Evolutionary conservation across 2,797 vertebrate genomes (phyloP), one percentile per base, ranked within the genome.

Genomic region (Chromobotia macracanthus): DNA sequence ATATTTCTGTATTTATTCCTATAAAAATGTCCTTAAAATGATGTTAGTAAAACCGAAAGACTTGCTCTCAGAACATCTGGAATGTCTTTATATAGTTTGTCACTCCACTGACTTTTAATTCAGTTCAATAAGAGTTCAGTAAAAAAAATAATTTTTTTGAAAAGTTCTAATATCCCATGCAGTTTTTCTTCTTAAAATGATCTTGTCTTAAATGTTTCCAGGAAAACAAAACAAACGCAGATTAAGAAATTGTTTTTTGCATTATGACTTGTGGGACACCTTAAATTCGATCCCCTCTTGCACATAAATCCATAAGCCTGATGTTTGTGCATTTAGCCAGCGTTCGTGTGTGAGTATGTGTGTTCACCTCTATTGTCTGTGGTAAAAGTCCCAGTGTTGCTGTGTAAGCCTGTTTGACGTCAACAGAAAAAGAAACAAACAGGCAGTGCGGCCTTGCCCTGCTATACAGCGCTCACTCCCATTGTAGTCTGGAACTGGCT

Each of bases 351-450:
- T 31, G 70, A 46, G 48, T 63, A 41, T 71, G 69, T 75, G 46
- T 44, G 48, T 82, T 50, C 50, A 68, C 65, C 25, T 0, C 82
- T 67, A 85, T 82, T 85, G 85, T 87, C 74, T 82, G 56, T 41
- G 67, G 79, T 63, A 76, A 77, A 79, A 68, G 75, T 82, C 67
- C 60, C 82, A 53, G 68, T 81, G 82, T 67, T 77, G 58, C 77
- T 70, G 71, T 72, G 83, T 78, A 66, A 72, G 80, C 50, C 58
- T 73, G 58, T 77, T 89, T 90, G 89, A 92, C 85, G 87, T 83
- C 87, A 89, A 87, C 85, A 86, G 74, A 72, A 77, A 73, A 82
- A 88, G 88, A 88, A 91, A 91, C 87, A 91, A 93, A 92, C 87
- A 88, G 18, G 4, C 73, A 74, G 84, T 80, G 84, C 79, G 89